phyloP scores from a whole-genome alignment of 2,797 vertebrate species.

The Pangasius larnaudii region DNA sequence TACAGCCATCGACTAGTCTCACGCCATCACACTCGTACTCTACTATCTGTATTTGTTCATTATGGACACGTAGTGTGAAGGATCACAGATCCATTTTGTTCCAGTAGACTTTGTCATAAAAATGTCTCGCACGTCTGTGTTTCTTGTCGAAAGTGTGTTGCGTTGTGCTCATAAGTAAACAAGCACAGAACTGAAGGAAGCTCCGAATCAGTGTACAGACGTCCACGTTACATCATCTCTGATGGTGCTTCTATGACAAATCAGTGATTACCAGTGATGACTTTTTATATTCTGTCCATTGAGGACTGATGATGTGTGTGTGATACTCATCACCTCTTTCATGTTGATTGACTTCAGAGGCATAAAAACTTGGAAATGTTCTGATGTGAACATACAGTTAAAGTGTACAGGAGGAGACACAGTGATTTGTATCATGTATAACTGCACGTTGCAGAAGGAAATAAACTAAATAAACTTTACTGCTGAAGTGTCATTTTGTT shows the following conservation, averaged over 20 bases:
- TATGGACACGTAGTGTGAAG: background rate
- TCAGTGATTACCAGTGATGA: background rate
- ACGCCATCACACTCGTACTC: background rate
- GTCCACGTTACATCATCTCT: background rate
- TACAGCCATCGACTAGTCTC: background rate
- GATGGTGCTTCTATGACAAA: slow-evolving; percentile 1
- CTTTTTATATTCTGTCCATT: background rate
- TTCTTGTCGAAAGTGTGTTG: background rate
- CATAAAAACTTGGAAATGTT: background rate
- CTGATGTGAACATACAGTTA: background rate
- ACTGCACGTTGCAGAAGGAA: slow-evolving; percentile 24
- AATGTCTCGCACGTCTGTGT: background rate
- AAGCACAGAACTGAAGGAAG: slow-evolving; percentile 1
- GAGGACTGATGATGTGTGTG: background rate
- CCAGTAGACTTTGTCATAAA: background rate
- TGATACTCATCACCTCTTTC: no score
- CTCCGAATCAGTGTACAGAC: background rate
- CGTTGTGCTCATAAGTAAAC: background rate
- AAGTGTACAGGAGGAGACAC: background rate
- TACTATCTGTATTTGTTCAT: background rate
- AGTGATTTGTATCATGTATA: background rate
- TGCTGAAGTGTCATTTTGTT: background rate
- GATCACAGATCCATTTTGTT: no score
- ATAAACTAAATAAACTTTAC: background rate
- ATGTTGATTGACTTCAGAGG: background rate